phyloP scores from a whole-genome alignment of 2,797 vertebrate species.

The Acridotheres tristis region DNA sequence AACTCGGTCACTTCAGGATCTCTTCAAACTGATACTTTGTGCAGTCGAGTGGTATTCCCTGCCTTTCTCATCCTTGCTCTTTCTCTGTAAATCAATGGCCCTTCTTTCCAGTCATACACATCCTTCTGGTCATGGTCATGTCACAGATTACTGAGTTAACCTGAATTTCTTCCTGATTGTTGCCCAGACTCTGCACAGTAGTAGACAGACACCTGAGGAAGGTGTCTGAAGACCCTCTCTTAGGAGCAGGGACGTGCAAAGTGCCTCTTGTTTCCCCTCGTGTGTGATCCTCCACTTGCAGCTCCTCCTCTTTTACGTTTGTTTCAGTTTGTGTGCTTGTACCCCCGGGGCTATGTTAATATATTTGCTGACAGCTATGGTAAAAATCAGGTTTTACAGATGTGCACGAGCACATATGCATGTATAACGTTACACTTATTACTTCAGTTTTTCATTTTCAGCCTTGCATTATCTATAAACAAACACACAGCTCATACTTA shows the following conservation, averaged over 20 bases:
- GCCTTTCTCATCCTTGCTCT: neutral
- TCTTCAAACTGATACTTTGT: neutral
- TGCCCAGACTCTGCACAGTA: neutral
- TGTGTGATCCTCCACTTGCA: neutral
- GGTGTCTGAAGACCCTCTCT: neutral
- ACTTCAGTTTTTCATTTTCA: neutral
- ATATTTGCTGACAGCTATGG: neutral
- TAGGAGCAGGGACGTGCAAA: neutral
- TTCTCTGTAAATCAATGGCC: neutral
- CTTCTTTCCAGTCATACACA: fast-evolving
- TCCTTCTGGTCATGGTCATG: too few species aligned
- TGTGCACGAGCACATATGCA: neutral
- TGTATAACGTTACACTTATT: neutral
- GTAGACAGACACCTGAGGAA: neutral
- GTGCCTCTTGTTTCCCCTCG: neutral
- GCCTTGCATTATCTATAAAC: neutral
- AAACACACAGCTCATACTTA: neutral
- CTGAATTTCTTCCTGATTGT: neutral
- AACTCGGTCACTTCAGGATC: neutral
- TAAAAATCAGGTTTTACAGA: neutral
- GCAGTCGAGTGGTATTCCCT: neutral
- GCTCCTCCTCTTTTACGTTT: neutral
- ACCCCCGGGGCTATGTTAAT: neutral
- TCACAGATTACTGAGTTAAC: neutral
- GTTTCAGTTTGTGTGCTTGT: neutral